These are phyloP conservation scores for Polydrusus pterygomalis DNA, from an alignment of 2,888 invertebrate species.

Conservation along the genomic window DNA sequence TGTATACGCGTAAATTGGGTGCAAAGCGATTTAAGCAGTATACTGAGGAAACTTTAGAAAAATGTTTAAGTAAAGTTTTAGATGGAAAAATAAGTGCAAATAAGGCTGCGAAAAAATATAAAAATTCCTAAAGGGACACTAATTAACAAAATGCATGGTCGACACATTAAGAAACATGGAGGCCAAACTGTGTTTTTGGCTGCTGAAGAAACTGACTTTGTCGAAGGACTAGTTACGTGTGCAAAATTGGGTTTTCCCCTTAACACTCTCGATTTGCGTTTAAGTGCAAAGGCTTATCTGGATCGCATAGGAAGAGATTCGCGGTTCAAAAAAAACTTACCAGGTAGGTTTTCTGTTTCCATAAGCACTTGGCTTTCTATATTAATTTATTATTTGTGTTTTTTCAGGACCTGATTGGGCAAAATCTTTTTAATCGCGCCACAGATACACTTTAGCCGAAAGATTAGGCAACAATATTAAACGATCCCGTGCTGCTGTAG, in stretches of 20 bases:
- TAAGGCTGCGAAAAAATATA: not conserved
- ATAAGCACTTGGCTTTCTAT: too few relatives aligned
- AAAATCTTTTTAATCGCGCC: too few relatives aligned
- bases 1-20: not conserved
- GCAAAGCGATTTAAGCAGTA: not conserved
- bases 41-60: not conserved
- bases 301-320: too few relatives aligned
- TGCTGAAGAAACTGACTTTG: not conserved
- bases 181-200: not conserved
- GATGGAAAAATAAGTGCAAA: not conserved
- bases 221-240: too few relatives aligned
- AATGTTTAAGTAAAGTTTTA: not conserved
- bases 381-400: too few relatives aligned
- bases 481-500: not conserved
- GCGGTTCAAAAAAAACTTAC: too few relatives aligned
- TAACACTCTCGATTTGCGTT: too few relatives aligned
- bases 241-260: too few relatives aligned
- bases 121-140: not conserved
- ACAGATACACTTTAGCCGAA: too few relatives aligned
- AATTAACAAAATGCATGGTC: not conserved
- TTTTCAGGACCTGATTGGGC: too few relatives aligned
- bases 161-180: not conserved
- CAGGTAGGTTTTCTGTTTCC: too few relatives aligned
- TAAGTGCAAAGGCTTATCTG: too few relatives aligned
- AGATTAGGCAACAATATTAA: not conserved